Evolutionary conservation across 2,113 vertebrate species (phyloP).

Genomic region (Python bivittatus): DNA sequence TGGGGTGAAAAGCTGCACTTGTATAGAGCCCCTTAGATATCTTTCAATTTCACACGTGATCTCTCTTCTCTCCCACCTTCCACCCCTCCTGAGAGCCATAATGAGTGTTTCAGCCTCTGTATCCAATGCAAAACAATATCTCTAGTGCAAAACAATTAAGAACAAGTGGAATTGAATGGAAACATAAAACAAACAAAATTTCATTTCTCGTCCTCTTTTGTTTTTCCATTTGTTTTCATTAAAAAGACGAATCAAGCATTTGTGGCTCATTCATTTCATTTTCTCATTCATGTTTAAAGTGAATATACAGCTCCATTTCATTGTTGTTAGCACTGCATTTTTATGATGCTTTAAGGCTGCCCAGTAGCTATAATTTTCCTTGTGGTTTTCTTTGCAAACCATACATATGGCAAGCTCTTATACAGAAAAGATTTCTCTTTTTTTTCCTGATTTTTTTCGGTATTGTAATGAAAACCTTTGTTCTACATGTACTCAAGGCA

Average conservation of each 20-base stretch:
- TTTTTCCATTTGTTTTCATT: not conserved
- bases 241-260: not conserved
- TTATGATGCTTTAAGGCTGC: not conserved
- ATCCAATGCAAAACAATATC: not conserved
- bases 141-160: not conserved
- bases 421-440: not conserved
- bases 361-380: not conserved
- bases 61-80: not conserved
- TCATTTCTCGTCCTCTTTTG: not conserved
- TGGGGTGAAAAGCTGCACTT: not conserved
- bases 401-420: not conserved
- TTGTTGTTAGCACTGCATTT: not conserved
- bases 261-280: not conserved
- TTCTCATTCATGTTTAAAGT: constrained; percentile 1
- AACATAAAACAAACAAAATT: not conserved
- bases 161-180: not conserved
- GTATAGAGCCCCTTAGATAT: not conserved
- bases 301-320: not conserved
- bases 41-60: not conserved
- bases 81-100: not conserved
- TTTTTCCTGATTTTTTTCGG: not conserved
- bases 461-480: not conserved
- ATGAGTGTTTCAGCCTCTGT: not conserved
- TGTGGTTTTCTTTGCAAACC: not conserved
- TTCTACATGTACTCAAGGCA: not conserved